phyloP scores from a whole-genome alignment of 2,888 invertebrate genomes.

The Flexamia atlantica region DNA sequence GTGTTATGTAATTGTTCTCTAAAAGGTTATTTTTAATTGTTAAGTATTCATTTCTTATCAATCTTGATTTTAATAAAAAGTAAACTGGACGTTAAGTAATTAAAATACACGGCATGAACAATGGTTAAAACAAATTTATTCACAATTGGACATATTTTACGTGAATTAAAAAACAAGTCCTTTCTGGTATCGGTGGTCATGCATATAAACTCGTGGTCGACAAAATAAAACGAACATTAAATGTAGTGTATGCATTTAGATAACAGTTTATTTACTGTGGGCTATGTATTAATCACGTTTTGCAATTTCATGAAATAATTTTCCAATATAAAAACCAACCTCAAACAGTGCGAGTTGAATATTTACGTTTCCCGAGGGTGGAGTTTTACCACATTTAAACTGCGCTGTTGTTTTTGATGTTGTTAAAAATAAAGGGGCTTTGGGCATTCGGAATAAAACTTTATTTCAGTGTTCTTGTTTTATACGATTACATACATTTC shows the following conservation, averaged over 20 bases:
- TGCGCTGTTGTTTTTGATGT: conserved; percentile 38
- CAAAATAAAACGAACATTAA: conserved; percentile 2
- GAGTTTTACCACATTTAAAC: conserved; percentile 41
- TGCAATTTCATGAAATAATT: conserved; percentile 19
- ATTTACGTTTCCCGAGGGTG: conserved; percentile 7
- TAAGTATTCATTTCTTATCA: too few species aligned
- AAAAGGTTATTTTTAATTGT: too few species aligned
- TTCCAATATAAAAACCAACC: conserved; percentile 42
- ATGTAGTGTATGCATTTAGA: not conserved
- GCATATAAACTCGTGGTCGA: not conserved
- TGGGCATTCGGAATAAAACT: conserved; percentile 2
- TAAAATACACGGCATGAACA: too few species aligned
- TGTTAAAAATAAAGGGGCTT: conserved; percentile 28
- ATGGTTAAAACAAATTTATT: too few species aligned
- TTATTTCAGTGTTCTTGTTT: not conserved
- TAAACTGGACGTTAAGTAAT: too few species aligned
- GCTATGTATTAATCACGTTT: conserved; percentile 21
- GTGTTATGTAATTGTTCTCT: too few species aligned
- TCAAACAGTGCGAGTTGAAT: conserved; percentile 17
- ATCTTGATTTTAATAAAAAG: too few species aligned
- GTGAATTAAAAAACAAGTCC: too few species aligned
- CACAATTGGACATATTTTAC: too few species aligned
- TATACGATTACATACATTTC: not conserved
- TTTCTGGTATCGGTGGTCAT: not conserved
- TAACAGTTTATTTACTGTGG: conserved; percentile 17